Conservation (phyloP, 2,888 invertebrate species). For the Asteroscopus sphinx region DNA sequence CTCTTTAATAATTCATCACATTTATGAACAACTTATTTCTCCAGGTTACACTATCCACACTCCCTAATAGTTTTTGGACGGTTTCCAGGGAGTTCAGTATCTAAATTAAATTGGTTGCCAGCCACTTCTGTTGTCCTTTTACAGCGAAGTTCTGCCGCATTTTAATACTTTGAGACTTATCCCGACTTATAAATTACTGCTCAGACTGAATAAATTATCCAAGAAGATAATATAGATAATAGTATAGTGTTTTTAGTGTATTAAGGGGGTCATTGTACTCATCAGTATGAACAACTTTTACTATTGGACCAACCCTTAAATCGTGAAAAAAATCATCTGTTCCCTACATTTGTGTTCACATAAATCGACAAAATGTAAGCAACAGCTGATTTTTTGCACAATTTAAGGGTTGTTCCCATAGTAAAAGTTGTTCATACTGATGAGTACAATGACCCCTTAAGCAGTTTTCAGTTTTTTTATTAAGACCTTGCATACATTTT, state of each 20-base stretch:
- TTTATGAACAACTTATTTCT: constrained; percentile 15
- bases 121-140: constrained; percentile 53
- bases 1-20: background rate
- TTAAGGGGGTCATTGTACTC: constrained; percentile 2
- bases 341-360: too few relatives aligned
- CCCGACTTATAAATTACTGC: constrained; percentile 3
- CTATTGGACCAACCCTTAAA: too few relatives aligned
- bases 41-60: constrained; percentile 45
- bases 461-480: too few relatives aligned
- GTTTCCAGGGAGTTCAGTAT: constrained; percentile 64
- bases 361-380: too few relatives aligned
- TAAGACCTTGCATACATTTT: too few relatives aligned
- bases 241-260: background rate
- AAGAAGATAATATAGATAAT: background rate
- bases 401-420: too few relatives aligned
- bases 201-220: background rate
- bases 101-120: constrained; percentile 67
- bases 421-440: too few relatives aligned
- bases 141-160: constrained; percentile 49
- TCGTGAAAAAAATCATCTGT: too few relatives aligned
- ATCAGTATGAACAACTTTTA: too few relatives aligned
- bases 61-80: constrained; percentile 61
- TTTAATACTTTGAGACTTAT: constrained; percentile 48
- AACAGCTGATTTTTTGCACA: too few relatives aligned
- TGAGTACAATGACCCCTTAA: too few relatives aligned